Base-by-base conservation (phyloP, 2,113 vertebrate genomes). In the Proterorhinus semilunaris region DNA sequence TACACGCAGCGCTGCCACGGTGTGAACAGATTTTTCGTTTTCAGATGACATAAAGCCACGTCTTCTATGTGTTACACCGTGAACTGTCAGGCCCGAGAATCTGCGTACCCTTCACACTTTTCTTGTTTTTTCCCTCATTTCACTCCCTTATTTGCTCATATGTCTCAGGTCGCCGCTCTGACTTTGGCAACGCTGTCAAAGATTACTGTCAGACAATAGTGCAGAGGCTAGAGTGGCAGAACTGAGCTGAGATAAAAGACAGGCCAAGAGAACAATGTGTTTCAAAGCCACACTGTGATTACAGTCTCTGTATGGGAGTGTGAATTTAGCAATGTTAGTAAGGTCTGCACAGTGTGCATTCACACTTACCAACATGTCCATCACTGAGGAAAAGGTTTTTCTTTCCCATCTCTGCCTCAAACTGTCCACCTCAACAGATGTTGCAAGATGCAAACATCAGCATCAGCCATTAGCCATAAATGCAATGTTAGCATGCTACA, bases 21-120 rank as follows among this genome's bases (percentile, higher is more conserved):
- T 74, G 85, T 54, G 81, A 74, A 79, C 15, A n/a, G 42, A 74
- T 86, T 85, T 82, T 81, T 71, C 68, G 83, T 69, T 83, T 21
- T 76, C 63, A 67, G 75, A 69, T 78, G 79, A 83, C 81, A 82
- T 12, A 13, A 71, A 81, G 74, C 69, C 66, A 76, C 63, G 7
- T 80, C 78, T 83, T 53, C 65, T 55, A n/a, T n/a, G 65, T 67
- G 79, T 71, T 71, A 64, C 54, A 49, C 67, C 21, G 78, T 45
- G 57, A 79, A 58, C 66, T 76, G 78, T 71, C 76, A 77, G 64
- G 72, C 72, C 27, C 65, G 67, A 54, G 65, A 78, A 59, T 43
- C 45, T 62, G 51, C 71, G 46, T 68, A 62, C 51, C 67, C 65
- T 78, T 83, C 78, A 59, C 58, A 15, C 17, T 44, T 4, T 36